Base-by-base conservation (phyloP, 2,113 vertebrate genomes). In the Morone chrysops region DNA sequence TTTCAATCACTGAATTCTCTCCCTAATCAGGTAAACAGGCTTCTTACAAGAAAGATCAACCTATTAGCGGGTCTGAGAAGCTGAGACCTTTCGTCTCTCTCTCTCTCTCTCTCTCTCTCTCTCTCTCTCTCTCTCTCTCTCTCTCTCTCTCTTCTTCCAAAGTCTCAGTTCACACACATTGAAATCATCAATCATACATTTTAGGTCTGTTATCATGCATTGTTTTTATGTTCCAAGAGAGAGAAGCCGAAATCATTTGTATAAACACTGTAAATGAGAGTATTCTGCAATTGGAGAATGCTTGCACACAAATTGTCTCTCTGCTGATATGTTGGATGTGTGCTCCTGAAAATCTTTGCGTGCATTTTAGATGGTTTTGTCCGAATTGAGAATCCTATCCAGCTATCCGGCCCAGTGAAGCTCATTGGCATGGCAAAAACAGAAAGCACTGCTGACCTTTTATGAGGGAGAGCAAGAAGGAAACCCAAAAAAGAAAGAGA, bases 11-110 rank as follows among this genome's bases (percentile, higher is more conserved):
- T 14, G 54, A 53, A 62, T 72, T 57, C 12, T 72, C 62, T 62
- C 17, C 17, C 40, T 91, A 87, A 89, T 88, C 80, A 78, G 66
- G 47, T 83, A 86, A 90, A 88, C 71, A 89, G 22, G 56, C 70
- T 70, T 78, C 69, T 84, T 75, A 81, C 71, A 69, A 70, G 69
- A 77, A 70, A 84, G 81, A 82, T 76, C 73, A 79, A 75, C 45
- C 59, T 56, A 83, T 90, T 83, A 87, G 45, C 70, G 20, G 40
- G 41, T 31, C 60, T 56, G 20, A 67, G 14, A 74, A 69, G 51
- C 47, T 17, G 17, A 60, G 43, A 68, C 51, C 0, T 31, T 69
- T 40, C 25, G 1, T 25, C 25, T 25, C 25, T 25, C 25, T 25
- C 25, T 25, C 25, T 25, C 25, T 25, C 25, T 25, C 25, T 25